Percentiles rank a stretch among this genome's conserved stretches.
Evolutionary conservation across 2,888 invertebrate species (phyloP).

Genomic region (Himalopsyche anomala): DNA sequence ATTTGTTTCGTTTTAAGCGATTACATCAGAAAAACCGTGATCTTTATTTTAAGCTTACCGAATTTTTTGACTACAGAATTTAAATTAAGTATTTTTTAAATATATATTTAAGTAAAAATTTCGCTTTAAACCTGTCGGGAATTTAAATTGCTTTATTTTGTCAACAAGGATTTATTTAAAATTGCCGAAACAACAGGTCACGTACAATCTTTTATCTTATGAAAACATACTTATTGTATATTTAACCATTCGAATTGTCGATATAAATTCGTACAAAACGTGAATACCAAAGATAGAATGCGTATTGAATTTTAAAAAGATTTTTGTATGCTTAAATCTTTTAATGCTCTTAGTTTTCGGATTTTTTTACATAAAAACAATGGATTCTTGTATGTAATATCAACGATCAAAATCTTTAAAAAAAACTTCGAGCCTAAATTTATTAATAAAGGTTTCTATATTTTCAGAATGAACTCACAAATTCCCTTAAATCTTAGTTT

Average conservation of each 20-base stretch:
- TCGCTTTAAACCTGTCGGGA: neutral
- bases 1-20: neutral
- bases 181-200: neutral
- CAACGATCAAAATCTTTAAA: too few relatives aligned
- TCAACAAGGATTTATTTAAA: neutral
- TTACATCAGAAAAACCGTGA: constrained; percentile 15
- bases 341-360: too few relatives aligned
- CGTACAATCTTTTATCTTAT: neutral
- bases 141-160: neutral
- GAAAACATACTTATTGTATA: neutral
- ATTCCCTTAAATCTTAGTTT: too few relatives aligned
- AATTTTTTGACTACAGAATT: neutral
- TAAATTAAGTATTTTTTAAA: neutral
- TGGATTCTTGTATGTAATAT: too few relatives aligned
- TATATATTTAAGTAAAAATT: neutral
- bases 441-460: too few relatives aligned
- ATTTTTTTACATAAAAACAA: too few relatives aligned
- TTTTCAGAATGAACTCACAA: too few relatives aligned
- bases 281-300: neutral
- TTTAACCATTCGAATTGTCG: neutral
- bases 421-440: too few relatives aligned
- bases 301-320: too few relatives aligned
- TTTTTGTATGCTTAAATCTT: too few relatives aligned
- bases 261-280: constrained; percentile 4
- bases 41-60: neutral